A percentile compares a stretch with the other conserved stretches of the same genome.
Conservation (phyloP, 2,797 vertebrate genomes). For the Microchirus variegatus region DNA sequence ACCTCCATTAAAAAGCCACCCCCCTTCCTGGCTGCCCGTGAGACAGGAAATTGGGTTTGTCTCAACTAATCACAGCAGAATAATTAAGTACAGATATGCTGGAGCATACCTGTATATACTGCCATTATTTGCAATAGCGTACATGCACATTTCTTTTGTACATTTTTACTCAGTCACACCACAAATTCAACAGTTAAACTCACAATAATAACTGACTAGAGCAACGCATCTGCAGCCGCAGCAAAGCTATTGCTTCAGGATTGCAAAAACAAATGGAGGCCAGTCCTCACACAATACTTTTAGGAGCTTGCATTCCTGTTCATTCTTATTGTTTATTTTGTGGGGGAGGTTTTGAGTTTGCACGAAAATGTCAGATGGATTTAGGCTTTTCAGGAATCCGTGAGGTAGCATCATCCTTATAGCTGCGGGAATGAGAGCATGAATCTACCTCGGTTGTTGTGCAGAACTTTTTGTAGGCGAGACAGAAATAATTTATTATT, state of each 20-base stretch:
- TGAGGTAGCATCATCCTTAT: slow-evolving; percentile 26
- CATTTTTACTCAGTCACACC: slow-evolving; percentile 14
- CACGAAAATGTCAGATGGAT: slow-evolving; percentile 48
- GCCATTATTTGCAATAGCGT: slow-evolving; percentile 16
- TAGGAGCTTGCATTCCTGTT: slow-evolving; percentile 15
- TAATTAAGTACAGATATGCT: slow-evolving; percentile 36
- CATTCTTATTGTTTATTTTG: slow-evolving; percentile 37
- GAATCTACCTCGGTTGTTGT: slow-evolving; percentile 17
- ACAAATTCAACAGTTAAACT: slow-evolving; percentile 25
- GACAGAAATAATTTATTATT: slow-evolving; percentile 1
- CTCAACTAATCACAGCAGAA: slow-evolving; percentile 33
- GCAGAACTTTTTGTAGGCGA: slow-evolving; percentile 4
- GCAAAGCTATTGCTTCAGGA: slow-evolving; percentile 14
- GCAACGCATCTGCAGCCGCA: slow-evolving; percentile 20
- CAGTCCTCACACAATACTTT: slow-evolving; percentile 28
- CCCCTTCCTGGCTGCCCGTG: slow-evolving; percentile 35
- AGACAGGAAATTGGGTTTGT: slow-evolving; percentile 48
- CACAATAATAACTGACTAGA: background rate
- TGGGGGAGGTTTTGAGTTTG: slow-evolving; percentile 51
- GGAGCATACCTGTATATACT: slow-evolving; percentile 3
- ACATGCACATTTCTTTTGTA: too few species aligned
- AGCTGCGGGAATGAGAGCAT: slow-evolving; percentile 30
- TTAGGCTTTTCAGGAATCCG: slow-evolving; percentile 42
- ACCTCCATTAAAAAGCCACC: slow-evolving; percentile 48
- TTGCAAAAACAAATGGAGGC: slow-evolving; percentile 8